Percentiles rank a stretch among this genome's conserved stretches.
Evolutionary conservation across 2,113 vertebrate genomes (phyloP).

Genomic region (Gnathonemus longibarbis): DNA sequence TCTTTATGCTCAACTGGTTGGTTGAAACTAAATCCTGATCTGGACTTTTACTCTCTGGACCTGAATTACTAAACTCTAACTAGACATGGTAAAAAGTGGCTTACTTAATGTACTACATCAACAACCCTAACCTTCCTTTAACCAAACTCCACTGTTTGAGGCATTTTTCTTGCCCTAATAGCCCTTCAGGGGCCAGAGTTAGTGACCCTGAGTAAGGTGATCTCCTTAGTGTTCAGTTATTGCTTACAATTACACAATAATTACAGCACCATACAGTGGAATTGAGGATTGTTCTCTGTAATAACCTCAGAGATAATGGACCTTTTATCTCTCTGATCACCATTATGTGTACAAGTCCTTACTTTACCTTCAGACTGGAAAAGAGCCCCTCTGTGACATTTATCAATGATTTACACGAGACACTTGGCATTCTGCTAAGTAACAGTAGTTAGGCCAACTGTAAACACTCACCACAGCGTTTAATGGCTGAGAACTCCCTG

Average conservation of each 20-base stretch:
- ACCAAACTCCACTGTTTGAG: background rate
- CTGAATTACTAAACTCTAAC: no score
- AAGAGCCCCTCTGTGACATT: background rate
- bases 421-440: slow-evolving; percentile 23
- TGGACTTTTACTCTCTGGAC: no score
- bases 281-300: background rate
- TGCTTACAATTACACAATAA: background rate
- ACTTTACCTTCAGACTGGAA: background rate
- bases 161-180: background rate
- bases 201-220: background rate
- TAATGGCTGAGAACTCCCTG: slow-evolving; percentile 20
- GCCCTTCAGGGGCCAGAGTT: background rate
- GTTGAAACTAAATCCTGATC: no score
- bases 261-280: background rate
- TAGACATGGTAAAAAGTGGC: background rate
- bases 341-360: background rate
- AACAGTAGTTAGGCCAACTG: slow-evolving; percentile 25
- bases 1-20: no score
- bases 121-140: background rate
- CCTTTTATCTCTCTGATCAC: background rate
- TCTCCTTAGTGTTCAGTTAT: background rate
- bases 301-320: background rate
- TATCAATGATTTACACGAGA: background rate
- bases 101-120: background rate
- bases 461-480: slow-evolving; percentile 22